Base-by-base conservation (phyloP, 1,140 invertebrate species). In the Drosophila miranda region DNA sequence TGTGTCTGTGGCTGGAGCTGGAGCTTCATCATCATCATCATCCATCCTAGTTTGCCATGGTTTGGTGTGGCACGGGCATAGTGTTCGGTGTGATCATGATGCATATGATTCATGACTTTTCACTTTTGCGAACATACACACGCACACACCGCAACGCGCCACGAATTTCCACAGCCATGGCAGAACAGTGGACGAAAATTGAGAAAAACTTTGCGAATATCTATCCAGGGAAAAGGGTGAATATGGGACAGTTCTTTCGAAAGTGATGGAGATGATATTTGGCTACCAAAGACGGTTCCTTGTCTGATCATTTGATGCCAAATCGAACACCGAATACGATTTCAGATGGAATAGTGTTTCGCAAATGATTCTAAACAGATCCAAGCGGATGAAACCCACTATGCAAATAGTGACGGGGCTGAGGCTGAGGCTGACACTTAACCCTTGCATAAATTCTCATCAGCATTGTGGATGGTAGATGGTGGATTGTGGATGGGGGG, bases 391-490 rank as follows among this genome's bases (percentile, higher is more conserved):
- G 19, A 8, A 8, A 30, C 38, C 77, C 80, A 84, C 73, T 70
- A 79, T 86, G 54, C 77, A 41, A 21, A 51, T 43, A 49, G 51
- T 46, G 60, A 74, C 28, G 43, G 21, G 34, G 34, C 34, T 38
- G 53, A 42, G 34, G 34, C 34, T 38, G 53, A 42, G 50, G 45
- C 63, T 81, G 81, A 84, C 81, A 74, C 61, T 81, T 84, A 74
- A 84, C 81, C 81, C 81, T 86, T 84, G 81, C 81, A 86, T 84
- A 84, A 81, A 86, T 84, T 86, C 83, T 84, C 81, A 86, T 84
- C 81, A 84, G 68, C 51, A 57, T 61, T 67, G 61, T 64, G 60
- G 72, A 26, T 26, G 41, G 4, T 26, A 4, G 4, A 26, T 26
- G 23, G 4, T 5, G 23, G 23, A 26, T 5, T 4, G 23, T 4